phyloP scores from a whole-genome alignment of 2,888 invertebrate genomes.

The Pristionchus maxplancki region DNA sequence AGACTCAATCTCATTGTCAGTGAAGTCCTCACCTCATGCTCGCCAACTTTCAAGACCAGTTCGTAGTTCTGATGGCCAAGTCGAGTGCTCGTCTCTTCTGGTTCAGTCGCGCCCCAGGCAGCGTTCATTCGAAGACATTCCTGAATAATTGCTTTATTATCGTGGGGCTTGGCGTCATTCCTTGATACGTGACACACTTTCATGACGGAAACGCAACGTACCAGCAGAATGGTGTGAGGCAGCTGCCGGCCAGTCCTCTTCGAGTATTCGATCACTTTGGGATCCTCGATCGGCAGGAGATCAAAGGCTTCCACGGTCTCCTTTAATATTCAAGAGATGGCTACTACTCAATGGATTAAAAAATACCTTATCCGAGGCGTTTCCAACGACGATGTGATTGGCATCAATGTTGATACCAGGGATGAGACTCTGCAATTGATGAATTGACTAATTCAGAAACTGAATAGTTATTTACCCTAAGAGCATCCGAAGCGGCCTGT shows the following conservation, averaged over 20 bases:
- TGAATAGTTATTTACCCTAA: neutral
- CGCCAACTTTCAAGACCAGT: neutral
- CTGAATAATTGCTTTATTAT: neutral
- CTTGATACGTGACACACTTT: no score
- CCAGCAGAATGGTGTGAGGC: neutral
- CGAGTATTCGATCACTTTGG: neutral
- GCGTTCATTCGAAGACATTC: conserved; percentile 9
- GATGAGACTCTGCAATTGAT: neutral
- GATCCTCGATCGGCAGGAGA: neutral
- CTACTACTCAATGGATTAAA: neutral
- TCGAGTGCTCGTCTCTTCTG: neutral
- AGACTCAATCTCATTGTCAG: no score
- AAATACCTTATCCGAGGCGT: neutral
- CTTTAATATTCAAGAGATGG: neutral
- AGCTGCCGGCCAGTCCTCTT: neutral
- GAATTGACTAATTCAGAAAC: neutral
- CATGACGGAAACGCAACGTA: neutral
- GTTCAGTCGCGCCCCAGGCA: neutral
- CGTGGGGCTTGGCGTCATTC: no score
- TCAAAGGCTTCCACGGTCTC: neutral
- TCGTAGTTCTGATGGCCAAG: neutral
- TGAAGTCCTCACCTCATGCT: conserved; percentile 4
- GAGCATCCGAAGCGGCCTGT: neutral
- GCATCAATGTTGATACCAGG: neutral
- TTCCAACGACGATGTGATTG: neutral